Conservation (phyloP, 1,140 invertebrate species). For the Caenorhabditis inopinata region DNA sequence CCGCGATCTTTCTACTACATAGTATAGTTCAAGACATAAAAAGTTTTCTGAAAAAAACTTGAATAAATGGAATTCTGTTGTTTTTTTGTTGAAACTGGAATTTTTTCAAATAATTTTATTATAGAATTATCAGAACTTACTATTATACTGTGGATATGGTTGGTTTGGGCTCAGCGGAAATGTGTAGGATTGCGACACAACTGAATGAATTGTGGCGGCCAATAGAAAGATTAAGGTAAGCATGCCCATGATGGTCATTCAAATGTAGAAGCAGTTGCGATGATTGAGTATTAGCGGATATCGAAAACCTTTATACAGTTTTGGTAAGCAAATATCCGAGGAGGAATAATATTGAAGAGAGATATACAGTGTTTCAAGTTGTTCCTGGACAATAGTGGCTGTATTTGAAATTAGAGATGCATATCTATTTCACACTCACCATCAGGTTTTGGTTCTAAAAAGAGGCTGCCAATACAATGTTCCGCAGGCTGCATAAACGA, state of each 20-base stretch:
- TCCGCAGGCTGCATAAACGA: not conserved
- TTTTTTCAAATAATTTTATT: too few relatives aligned
- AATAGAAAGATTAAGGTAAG: not conserved
- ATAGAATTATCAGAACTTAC: not conserved
- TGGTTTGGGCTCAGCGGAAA: conserved; percentile 3
- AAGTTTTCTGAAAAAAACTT: too few relatives aligned
- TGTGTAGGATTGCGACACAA: not conserved
- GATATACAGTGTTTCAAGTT: not conserved
- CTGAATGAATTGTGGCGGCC: not conserved
- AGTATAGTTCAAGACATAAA: too few relatives aligned
- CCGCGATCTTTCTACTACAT: too few relatives aligned
- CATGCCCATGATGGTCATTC: not conserved
- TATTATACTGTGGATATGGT: conserved; percentile 25
- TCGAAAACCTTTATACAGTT: not conserved
- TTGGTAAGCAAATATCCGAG: conserved; percentile 34
- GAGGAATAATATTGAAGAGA: not conserved
- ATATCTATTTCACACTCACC: conserved; percentile 6
- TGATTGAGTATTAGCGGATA: too few relatives aligned
- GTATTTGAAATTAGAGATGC: not conserved
- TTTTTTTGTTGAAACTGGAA: too few relatives aligned
- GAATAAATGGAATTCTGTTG: too few relatives aligned
- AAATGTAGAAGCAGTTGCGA: too few relatives aligned
- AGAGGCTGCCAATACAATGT: conserved; percentile 26
- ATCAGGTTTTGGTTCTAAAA: conserved; percentile 15
- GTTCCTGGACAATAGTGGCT: not conserved